A percentile compares a stretch with the other conserved stretches of the same genome.
These are phyloP conservation scores for Pyrgilauda ruficollis DNA, from an alignment of 2,113 vertebrate genomes.

Conservation along the genomic window DNA sequence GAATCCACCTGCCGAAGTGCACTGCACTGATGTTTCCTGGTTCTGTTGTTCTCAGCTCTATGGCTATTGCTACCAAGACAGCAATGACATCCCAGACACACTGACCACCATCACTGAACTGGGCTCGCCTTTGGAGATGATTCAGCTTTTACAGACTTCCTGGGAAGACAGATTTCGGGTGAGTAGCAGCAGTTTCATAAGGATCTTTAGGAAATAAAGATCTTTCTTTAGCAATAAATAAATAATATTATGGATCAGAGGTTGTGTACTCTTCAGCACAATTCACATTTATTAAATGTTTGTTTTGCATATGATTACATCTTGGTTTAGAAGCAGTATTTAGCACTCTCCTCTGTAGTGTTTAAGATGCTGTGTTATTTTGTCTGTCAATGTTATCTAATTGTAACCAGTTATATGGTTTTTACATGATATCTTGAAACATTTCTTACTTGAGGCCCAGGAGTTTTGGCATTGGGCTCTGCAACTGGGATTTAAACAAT, in stretches of 20 bases:
- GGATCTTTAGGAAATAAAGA: too few relatives aligned
- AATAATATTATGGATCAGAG: not conserved
- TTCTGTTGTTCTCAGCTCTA: slow-evolving; percentile 77
- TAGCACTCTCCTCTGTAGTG: not conserved
- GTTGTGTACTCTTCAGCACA: not conserved
- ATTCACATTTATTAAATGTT: not conserved
- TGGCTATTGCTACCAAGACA: slow-evolving; percentile 90
- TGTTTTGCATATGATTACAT: not conserved
- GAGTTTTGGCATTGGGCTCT: not conserved
- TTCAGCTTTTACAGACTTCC: slow-evolving; percentile 88
- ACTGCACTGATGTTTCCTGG: not conserved
- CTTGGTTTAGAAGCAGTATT: not conserved
- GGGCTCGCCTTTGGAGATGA: slow-evolving; percentile 89
- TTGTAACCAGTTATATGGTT: not conserved
- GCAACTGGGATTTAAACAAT: slow-evolving; percentile 9
- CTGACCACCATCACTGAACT: slow-evolving; percentile 91
- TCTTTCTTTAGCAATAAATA: not conserved
- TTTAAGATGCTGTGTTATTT: not conserved
- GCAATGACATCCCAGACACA: slow-evolving; percentile 83
- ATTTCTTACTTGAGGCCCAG: not conserved
- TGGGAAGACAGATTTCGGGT: slow-evolving; percentile 92
- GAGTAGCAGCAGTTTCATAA: slow-evolving; percentile 56
- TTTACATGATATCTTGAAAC: not conserved
- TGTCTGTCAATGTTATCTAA: not conserved
- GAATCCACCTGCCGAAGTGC: fast-evolving